These are phyloP conservation scores for Asobara japonica DNA, from an alignment of 1,140 invertebrate genomes.

Conservation along the genomic window DNA sequence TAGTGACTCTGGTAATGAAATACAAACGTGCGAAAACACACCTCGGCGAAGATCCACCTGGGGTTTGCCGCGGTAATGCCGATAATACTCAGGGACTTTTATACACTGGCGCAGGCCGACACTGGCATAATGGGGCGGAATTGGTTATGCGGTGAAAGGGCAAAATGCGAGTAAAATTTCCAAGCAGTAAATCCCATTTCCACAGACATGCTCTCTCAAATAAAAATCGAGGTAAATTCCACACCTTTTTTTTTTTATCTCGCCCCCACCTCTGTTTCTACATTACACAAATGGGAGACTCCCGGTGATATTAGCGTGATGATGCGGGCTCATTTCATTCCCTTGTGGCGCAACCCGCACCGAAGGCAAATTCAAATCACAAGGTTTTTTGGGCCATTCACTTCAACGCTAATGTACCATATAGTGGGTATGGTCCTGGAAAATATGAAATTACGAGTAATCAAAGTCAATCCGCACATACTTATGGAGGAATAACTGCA, in stretches of 20 bases:
- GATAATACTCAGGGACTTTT: slow-evolving; percentile 37
- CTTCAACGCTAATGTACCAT: no score
- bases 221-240: no score
- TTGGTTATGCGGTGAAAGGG: slow-evolving; percentile 24
- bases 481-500: no score
- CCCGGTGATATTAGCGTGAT: slow-evolving; percentile 39
- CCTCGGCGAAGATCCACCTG: slow-evolving; percentile 17
- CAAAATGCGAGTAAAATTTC: background rate
- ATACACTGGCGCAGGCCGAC: slow-evolving; percentile 29
- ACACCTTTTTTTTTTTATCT: no score
- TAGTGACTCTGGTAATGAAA: background rate
- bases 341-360: slow-evolving; percentile 7
- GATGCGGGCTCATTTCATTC: slow-evolving; percentile 38
- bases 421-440: no score
- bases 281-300: background rate
- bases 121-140: slow-evolving; percentile 39
- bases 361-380: background rate
- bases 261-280: background rate
- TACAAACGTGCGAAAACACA: slow-evolving; percentile 32
- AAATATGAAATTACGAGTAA: no score
- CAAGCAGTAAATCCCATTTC: background rate
- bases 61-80: slow-evolving; percentile 29
- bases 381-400: no score
- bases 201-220: no score
- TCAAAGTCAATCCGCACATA: no score